A percentile compares a stretch with the other conserved stretches of the same genome.
These are phyloP conservation scores for Gobio occitaniae DNA, from an alignment of 2,797 vertebrate genomes.

Conservation along the genomic window DNA sequence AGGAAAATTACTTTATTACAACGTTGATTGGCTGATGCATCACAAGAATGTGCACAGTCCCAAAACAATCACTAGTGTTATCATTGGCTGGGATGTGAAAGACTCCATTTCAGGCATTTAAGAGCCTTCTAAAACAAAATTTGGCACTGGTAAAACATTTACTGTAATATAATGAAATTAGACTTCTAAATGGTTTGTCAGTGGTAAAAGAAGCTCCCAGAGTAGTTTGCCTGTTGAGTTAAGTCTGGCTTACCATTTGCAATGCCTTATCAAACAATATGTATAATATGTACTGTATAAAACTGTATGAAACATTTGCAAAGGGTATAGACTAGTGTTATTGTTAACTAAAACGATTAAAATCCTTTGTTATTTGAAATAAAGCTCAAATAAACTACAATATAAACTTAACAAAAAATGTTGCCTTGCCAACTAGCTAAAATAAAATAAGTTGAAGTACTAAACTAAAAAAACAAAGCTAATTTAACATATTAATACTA, in stretches of 20 bases:
- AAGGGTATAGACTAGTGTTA: background rate
- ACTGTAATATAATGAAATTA: constrained; percentile 1
- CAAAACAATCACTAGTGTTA: background rate
- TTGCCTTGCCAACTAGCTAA: background rate
- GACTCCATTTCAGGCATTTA: background rate
- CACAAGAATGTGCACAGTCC: background rate
- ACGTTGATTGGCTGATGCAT: background rate
- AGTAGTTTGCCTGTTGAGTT: background rate
- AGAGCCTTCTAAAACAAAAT: background rate
- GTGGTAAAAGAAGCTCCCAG: background rate
- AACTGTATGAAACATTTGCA: background rate
- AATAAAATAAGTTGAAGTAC: background rate
- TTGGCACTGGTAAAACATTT: constrained; percentile 3
- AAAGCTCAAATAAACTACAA: background rate
- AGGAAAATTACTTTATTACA: background rate
- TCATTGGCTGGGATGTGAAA: constrained; percentile 14
- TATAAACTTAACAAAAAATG: background rate
- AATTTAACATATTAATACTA: background rate
- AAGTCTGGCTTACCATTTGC: background rate
- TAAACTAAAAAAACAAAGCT: background rate
- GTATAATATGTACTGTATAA: background rate
- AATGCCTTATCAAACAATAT: background rate
- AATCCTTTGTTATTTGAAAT: background rate
- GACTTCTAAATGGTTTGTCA: background rate
- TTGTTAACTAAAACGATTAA: background rate